phyloP scores from a whole-genome alignment of 2,113 vertebrate genomes.

The Smithornis capensis region DNA sequence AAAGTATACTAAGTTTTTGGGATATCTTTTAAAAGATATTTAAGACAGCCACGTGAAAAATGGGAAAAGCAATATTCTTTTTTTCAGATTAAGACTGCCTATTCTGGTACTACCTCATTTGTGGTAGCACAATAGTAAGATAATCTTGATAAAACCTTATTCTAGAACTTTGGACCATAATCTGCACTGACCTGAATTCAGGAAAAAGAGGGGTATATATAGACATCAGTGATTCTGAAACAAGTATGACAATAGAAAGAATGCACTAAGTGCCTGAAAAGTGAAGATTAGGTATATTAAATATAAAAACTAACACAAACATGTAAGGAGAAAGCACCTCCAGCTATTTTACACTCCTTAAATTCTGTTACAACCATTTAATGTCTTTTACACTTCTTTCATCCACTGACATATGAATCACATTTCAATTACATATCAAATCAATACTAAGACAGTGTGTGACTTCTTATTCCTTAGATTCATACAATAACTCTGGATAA shows the following conservation, averaged over 20 bases:
- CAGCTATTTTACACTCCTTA: neutral
- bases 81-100: neutral
- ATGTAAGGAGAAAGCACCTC: neutral
- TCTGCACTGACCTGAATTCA: neutral
- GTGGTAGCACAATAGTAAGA: neutral
- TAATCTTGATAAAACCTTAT: neutral
- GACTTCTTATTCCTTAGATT: neutral
- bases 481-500: neutral
- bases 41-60: neutral
- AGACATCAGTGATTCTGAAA: neutral
- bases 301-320: neutral
- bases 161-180: neutral
- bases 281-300: neutral
- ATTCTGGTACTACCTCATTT: neutral
- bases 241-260: neutral
- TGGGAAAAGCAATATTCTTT: neutral
- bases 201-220: neutral
- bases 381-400: neutral
- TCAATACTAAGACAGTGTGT: neutral
- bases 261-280: accelerated
- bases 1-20: neutral
- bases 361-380: neutral
- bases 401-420: neutral
- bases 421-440: neutral
- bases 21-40: neutral